Conservation (phyloP, 2,888 invertebrate genomes). For the Tenthredo amoena region DNA sequence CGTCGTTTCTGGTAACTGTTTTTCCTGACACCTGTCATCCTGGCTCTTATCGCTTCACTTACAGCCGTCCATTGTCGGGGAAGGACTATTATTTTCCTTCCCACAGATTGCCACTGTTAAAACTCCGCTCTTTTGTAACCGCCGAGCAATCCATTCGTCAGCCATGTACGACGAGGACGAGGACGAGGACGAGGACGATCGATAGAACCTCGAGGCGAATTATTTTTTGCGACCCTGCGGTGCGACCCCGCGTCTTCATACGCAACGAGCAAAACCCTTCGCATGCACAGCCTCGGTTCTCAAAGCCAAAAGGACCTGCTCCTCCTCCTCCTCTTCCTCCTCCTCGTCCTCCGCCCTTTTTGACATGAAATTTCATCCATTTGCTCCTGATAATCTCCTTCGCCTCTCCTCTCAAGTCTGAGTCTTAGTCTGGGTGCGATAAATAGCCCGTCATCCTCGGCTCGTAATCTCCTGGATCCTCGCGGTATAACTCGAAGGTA, state of each 20-base stretch:
- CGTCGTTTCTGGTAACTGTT: slow-evolving; percentile 24
- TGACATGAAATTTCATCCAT: slow-evolving; percentile 42
- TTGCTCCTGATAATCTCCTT: slow-evolving; percentile 24
- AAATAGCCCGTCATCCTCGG: slow-evolving; percentile 36
- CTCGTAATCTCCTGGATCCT: not conserved
- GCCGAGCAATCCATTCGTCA: slow-evolving; percentile 33
- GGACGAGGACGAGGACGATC: not conserved
- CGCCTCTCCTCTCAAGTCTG: slow-evolving; percentile 4
- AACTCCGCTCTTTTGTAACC: slow-evolving; percentile 41
- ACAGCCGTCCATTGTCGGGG: slow-evolving; percentile 39
- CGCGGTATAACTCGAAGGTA: not conserved
- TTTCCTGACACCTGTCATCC: slow-evolving; percentile 45
- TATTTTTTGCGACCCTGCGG: slow-evolving; percentile 23
- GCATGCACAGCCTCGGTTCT: slow-evolving; percentile 13
- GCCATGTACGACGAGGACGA: not conserved
- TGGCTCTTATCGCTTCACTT: slow-evolving; percentile 47
- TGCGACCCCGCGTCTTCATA: slow-evolving; percentile 23
- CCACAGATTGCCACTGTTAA: slow-evolving; percentile 27
- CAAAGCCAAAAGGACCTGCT: slow-evolving; percentile 3
- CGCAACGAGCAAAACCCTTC: slow-evolving; percentile 15
- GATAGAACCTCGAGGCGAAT: slow-evolving; percentile 6
- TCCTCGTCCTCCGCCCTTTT: not conserved
- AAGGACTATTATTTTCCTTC: slow-evolving; percentile 37
- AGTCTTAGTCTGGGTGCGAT: slow-evolving; percentile 9
- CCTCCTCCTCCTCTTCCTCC: no score